Percentiles rank a stretch among this genome's conserved stretches.
Evolutionary conservation across 2,888 invertebrate species (phyloP).

Genomic region (Zonitis immaculata): DNA sequence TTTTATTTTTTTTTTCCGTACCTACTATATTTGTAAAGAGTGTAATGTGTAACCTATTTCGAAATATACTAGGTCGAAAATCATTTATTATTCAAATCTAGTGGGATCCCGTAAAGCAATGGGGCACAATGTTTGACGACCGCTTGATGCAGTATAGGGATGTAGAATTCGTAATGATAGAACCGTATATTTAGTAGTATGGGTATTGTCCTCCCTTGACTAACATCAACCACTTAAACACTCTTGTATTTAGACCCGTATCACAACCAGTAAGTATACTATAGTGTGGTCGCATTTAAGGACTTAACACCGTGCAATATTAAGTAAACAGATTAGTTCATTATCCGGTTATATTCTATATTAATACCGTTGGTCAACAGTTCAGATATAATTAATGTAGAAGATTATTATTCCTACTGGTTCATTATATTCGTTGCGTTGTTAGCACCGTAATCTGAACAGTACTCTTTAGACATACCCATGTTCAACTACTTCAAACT

Average conservation of each 20-base stretch:
- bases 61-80: conserved; percentile 25
- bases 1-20: conserved; percentile 3
- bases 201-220: conserved; percentile 3
- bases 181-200: conserved; percentile 12
- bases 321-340: conserved; percentile 45
- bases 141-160: conserved; percentile 25
- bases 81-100: conserved; percentile 30
- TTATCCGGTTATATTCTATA: conserved; percentile 41
- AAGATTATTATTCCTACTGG: conserved; percentile 41
- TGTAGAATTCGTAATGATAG: conserved; percentile 26
- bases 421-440: conserved; percentile 32
- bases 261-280: conserved; percentile 7
- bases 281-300: conserved; percentile 26
- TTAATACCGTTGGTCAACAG: conserved; percentile 45
- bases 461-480: conserved; percentile 16
- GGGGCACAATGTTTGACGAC: conserved; percentile 24
- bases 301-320: conserved; percentile 38
- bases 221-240: conserved; percentile 20
- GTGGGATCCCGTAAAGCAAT: conserved; percentile 21
- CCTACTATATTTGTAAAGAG: conserved; percentile 6
- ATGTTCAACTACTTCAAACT: conserved; percentile 19
- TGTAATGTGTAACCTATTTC: conserved; percentile 21
- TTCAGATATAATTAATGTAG: conserved; percentile 43
- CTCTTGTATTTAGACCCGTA: conserved; percentile 15
- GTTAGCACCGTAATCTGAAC: conserved; percentile 21